Conservation (phyloP, 2,113 vertebrate species). For the Parus major region DNA sequence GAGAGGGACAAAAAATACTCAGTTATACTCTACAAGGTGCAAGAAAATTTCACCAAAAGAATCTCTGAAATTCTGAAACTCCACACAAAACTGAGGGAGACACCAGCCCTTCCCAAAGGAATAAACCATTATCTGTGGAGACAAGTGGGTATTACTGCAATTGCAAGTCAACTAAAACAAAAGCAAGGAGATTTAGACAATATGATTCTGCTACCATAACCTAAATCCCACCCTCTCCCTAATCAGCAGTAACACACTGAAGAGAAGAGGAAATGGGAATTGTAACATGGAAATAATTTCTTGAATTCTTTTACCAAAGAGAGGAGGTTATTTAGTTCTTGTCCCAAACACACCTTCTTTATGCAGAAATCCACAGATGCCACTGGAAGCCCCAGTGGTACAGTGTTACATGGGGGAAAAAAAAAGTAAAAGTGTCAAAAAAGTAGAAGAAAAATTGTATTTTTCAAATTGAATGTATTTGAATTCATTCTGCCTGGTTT, state of each 20-base stretch:
- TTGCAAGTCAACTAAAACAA: conserved; percentile 11
- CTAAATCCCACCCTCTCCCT: neutral
- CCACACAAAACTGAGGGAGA: neutral
- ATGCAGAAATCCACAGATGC: neutral
- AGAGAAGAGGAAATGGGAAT: neutral
- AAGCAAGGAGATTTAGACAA: neutral
- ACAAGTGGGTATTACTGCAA: neutral
- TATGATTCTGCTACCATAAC: neutral
- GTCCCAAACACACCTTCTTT: neutral
- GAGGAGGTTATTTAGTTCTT: neutral
- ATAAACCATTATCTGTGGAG: neutral
- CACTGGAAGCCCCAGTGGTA: neutral
- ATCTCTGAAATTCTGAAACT: conserved; percentile 6
- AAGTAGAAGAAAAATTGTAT: neutral
- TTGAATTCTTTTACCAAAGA: neutral
- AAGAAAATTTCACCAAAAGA: neutral
- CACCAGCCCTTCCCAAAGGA: conserved; percentile 23
- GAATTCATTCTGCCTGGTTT: neutral
- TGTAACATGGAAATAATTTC: neutral
- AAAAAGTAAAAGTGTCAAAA: neutral
- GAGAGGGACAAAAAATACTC: conserved; percentile 1
- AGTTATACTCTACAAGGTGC: neutral
- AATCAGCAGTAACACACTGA: neutral
- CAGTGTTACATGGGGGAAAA: neutral
- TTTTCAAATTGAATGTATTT: neutral